phyloP scores from a whole-genome alignment of 2,113 vertebrate genomes.

The Panthera uncia region DNA sequence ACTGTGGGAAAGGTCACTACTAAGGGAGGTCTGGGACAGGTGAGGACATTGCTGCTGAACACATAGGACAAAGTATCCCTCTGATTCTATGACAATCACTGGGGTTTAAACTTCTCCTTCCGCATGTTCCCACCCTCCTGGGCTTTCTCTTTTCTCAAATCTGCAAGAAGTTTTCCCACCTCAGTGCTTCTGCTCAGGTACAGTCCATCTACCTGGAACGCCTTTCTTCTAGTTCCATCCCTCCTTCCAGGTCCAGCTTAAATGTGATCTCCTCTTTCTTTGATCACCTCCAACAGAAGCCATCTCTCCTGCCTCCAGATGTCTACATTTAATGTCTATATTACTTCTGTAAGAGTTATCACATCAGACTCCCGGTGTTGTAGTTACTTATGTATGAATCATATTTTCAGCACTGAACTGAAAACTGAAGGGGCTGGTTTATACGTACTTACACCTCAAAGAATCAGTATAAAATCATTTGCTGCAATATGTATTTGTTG shows the following conservation, averaged over 20 bases:
- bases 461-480: background rate
- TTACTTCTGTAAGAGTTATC: background rate
- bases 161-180: background rate
- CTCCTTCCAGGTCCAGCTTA: background rate
- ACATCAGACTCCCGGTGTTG: background rate
- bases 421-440: background rate
- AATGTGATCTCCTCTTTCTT: background rate
- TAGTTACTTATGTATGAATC: background rate
- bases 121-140: background rate
- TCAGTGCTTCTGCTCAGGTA: background rate
- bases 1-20: background rate
- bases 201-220: background rate
- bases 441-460: background rate
- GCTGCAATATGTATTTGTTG: background rate
- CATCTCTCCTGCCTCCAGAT: background rate
- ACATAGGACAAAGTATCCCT: background rate
- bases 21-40: no score
- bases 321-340: background rate
- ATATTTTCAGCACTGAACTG: background rate
- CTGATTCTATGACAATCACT: background rate
- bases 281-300: background rate
- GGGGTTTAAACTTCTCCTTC: background rate
- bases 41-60: background rate
- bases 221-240: background rate
- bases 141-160: background rate